phyloP scores from a whole-genome alignment of 1,140 invertebrate genomes.

The Solenopsis fugax region DNA sequence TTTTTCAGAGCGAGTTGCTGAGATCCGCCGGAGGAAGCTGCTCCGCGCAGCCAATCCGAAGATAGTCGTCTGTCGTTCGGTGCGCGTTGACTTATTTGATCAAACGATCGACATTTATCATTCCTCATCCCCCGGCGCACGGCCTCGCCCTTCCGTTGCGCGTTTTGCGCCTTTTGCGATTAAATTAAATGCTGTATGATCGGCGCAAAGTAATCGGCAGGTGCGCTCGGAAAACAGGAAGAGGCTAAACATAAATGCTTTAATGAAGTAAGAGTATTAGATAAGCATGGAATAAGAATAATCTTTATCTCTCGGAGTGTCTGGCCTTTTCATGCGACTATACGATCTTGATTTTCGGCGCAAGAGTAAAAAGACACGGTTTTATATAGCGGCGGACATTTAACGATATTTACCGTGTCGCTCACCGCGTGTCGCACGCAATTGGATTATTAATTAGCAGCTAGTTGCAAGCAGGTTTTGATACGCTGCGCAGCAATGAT shows the following conservation, averaged over 20 bases:
- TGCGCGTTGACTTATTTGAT: conserved; percentile 53
- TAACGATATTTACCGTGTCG: background rate
- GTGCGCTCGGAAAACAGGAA: conserved; percentile 15
- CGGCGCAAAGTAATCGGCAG: conserved; percentile 22
- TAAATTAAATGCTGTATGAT: conserved; percentile 10
- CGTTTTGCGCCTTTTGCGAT: conserved; percentile 29
- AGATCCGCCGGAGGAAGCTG: conserved; percentile 64
- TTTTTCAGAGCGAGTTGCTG: conserved; percentile 51
- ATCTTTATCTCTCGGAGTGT: conserved; percentile 6
- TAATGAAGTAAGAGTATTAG: background rate
- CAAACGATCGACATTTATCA: conserved; percentile 60
- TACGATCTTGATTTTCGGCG: background rate
- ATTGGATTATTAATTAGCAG: conserved; percentile 50
- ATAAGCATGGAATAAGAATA: background rate
- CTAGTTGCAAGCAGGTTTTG: conserved; percentile 26
- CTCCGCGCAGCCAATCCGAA: conserved; percentile 5
- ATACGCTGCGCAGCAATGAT: background rate
- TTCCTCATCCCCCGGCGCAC: conserved; percentile 16
- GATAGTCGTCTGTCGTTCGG: conserved; percentile 13
- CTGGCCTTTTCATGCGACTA: background rate
- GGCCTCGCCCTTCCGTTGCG: conserved; percentile 5
- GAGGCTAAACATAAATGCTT: conserved; percentile 29
- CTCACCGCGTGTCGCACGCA: background rate
- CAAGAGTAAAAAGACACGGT: background rate
- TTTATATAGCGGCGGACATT: background rate